Base-by-base conservation (phyloP, 2,888 invertebrate species). In the Zaprionus lineosus region DNA sequence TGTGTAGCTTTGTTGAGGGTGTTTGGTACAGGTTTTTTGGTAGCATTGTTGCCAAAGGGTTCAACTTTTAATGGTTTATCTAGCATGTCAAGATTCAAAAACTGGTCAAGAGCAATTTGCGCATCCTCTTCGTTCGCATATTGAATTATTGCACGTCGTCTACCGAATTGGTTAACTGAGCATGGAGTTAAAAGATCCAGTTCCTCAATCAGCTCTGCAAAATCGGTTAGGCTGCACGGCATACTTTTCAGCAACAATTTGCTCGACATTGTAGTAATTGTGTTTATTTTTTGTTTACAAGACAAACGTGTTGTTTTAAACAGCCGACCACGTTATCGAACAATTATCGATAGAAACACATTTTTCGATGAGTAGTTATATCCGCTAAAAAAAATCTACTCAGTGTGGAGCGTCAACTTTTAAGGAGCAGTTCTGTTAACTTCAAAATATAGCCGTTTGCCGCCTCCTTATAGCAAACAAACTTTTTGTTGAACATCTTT, bases 161-260 rank as follows among this genome's bases (percentile, higher is more conserved):
- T 68, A 0, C 87, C 87, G 28, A 85, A 87, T 0, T 72, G 36
- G 24, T 82, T 77, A 5, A 79, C 58, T 11, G 66, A 68, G 8
- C 64, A 66, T 8, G 87, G 75, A 5, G 51, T 28, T 3, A 70
- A 63, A 1, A 87, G 60, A 3, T 71, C 60, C 2, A 77, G 39
- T 4, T 74, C 68, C 7, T 59, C 57, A 8, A 88, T 69, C 0
- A 85, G 24, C 21, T 61, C 60, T 1, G 62, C 56, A 19, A 88
- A 48, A 8, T 86, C 67, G 2, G 66, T 55, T 24, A 86, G 64
- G 61, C 72, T 67, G 47, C 77, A 82, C 9, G 88, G 88, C 69
- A 88, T 75, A 59, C 70, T 85, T 51, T 88, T 87, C 0, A 88
- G 48, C 39, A 88, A 39, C 55, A 88, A 60, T 29, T 81, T 88